Evolutionary conservation across 2,888 invertebrate species (phyloP).

Genomic region (Sussaba pulchella): DNA sequence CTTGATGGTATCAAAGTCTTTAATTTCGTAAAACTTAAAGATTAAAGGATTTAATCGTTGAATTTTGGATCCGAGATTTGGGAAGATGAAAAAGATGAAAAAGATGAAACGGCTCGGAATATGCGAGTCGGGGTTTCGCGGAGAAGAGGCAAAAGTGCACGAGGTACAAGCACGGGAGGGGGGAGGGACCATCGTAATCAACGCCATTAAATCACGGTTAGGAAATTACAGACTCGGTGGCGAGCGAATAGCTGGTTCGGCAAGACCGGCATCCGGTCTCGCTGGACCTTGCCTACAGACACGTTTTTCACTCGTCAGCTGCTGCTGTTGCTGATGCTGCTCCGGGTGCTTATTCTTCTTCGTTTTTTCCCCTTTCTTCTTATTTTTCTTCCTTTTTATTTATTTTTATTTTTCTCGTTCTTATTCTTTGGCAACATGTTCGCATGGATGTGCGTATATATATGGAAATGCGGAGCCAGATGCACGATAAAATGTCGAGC

Average conservation of each 20-base stretch:
- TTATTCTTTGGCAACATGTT: constrained; percentile 9
- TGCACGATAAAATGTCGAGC: too few species aligned
- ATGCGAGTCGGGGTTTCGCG: background rate
- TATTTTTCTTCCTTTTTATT: too few species aligned
- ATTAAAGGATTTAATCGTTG: background rate
- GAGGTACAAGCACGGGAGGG: too few species aligned
- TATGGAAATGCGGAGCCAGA: constrained; percentile 8
- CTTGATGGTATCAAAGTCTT: too few species aligned
- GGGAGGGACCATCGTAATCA: constrained; percentile 46
- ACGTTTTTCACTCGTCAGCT: constrained; percentile 30
- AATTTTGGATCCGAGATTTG: constrained; percentile 51
- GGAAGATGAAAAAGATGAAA: constrained; percentile 27
- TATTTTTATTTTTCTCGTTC: background rate
- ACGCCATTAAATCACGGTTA: constrained; percentile 59
- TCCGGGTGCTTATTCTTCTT: background rate
- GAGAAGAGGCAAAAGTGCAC: background rate
- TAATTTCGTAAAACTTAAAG: background rate
- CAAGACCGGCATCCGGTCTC: constrained; percentile 58
- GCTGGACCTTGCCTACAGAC: constrained; percentile 31
- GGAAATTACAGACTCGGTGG: constrained; percentile 55
- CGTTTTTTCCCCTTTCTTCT: too few species aligned
- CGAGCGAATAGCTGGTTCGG: constrained; percentile 48
- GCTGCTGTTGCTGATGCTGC: constrained; percentile 19
- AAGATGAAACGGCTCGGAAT: too few species aligned
- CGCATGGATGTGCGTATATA: constrained; percentile 2